A percentile compares a stretch with the other conserved stretches of the same genome.
These are phyloP conservation scores for Neoscelio sp. DNA, from an alignment of 2,888 invertebrate genomes.

Conservation along the genomic window DNA sequence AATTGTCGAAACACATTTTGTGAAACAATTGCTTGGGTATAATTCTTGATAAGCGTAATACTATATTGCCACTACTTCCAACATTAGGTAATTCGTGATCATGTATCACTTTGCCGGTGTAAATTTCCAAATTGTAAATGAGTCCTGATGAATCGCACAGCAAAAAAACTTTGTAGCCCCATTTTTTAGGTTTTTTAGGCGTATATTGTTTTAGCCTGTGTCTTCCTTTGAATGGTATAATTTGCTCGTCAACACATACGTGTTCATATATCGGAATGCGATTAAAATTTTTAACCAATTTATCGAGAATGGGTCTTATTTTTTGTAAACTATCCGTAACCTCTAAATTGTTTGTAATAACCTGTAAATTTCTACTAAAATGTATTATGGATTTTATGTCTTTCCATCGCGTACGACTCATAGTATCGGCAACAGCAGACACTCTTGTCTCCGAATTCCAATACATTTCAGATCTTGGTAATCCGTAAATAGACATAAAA, in stretches of 20 bases:
- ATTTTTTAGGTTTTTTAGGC: conserved; percentile 1
- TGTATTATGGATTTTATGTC: conserved; percentile 44
- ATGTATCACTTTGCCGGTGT: too few species aligned
- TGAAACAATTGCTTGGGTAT: background rate
- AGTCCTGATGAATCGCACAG: too few species aligned
- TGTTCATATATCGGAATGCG: too few species aligned
- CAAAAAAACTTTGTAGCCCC: background rate
- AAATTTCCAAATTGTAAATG: too few species aligned
- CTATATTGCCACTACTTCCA: too few species aligned
- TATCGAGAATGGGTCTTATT: conserved; percentile 47
- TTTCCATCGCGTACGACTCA: conserved; percentile 40
- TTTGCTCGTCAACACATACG: too few species aligned
- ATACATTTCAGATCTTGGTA: conserved; percentile 12
- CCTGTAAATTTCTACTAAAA: conserved; percentile 45
- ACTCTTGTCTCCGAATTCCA: conserved; percentile 46
- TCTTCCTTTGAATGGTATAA: background rate
- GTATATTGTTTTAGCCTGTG: background rate
- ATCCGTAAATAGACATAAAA: conserved; percentile 40
- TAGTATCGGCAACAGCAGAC: conserved; percentile 37
- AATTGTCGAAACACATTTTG: conserved; percentile 1
- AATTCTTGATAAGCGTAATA: too few species aligned
- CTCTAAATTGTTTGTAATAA: conserved; percentile 38
- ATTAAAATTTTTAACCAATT: conserved; percentile 23
- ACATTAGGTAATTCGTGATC: too few species aligned
- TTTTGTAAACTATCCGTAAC: conserved; percentile 31